Conservation (phyloP, 2,888 invertebrate species). For the Liodrosophila aerea region DNA sequence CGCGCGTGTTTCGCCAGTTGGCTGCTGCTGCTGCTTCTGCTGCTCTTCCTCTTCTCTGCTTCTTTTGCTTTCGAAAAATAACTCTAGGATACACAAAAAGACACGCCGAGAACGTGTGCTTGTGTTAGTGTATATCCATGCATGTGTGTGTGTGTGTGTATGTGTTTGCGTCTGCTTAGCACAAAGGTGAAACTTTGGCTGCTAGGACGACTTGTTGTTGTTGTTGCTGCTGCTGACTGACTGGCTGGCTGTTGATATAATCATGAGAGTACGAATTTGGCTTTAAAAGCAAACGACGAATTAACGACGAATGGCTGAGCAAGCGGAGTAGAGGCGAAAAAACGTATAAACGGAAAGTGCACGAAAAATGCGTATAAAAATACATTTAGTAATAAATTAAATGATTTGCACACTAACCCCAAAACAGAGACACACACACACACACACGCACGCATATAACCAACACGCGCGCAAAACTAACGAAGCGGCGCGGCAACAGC, state of each 20-base stretch:
- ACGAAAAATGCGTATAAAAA: constrained; percentile 69
- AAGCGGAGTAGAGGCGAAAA: constrained; percentile 47
- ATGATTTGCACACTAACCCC: constrained; percentile 73
- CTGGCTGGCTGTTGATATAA: constrained; percentile 58
- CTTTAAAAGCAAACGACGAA: constrained; percentile 67
- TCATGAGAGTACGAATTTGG: constrained; percentile 64
- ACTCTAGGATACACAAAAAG: constrained; percentile 77
- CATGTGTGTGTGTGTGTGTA: constrained; percentile 16
- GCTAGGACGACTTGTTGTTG: constrained; percentile 43
- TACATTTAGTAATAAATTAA: constrained; percentile 75
- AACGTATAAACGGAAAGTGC: constrained; percentile 45
- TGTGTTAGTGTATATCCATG: constrained; percentile 28
- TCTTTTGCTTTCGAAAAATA: constrained; percentile 69
- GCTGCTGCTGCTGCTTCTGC: constrained; percentile 43
- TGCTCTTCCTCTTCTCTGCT: constrained; percentile 20
- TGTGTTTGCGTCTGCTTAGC: constrained; percentile 33
- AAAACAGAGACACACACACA: constrained; percentile 23
- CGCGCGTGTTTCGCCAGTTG: constrained; percentile 48
- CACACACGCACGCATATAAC: constrained; percentile 15
- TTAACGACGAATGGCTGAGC: constrained; percentile 57
- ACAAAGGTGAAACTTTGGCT: constrained; percentile 71
- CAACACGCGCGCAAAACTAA: constrained; percentile 76
- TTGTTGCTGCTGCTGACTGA: constrained; percentile 15
- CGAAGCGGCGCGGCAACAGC: constrained; percentile 63
- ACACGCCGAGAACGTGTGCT: constrained; percentile 63